A percentile compares a stretch with the other conserved stretches of the same genome.
These are phyloP conservation scores for Temnothorax rugatulus DNA, from an alignment of 2,888 invertebrate genomes.

Conservation along the genomic window DNA sequence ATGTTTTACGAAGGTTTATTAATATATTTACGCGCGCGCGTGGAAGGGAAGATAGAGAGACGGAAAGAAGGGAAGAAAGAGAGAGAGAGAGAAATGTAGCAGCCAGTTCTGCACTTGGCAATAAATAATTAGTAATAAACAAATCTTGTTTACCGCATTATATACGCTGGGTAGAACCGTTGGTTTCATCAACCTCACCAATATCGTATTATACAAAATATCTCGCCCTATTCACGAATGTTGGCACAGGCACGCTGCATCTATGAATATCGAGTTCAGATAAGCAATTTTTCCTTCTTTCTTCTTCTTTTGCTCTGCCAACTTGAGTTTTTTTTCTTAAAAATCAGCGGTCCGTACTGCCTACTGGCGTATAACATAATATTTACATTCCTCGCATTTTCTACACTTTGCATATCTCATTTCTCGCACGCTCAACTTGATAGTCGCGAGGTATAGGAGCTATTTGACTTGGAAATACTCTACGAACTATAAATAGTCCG, in stretches of 20 bases:
- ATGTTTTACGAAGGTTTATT: background rate
- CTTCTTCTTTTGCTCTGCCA: background rate
- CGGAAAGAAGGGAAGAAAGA: too few species aligned
- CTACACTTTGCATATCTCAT: slow-evolving; percentile 42
- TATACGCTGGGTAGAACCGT: background rate
- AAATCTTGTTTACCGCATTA: slow-evolving; percentile 18
- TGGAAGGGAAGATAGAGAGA: background rate
- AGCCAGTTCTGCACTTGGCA: slow-evolving; percentile 1
- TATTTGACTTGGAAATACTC: slow-evolving; percentile 45
- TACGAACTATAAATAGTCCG: slow-evolving; percentile 41
- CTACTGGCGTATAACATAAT: slow-evolving; percentile 1
- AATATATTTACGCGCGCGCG: background rate
- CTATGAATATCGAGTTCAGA: background rate
- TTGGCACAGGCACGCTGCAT: background rate
- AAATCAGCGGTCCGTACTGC: background rate
- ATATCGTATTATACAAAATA: background rate
- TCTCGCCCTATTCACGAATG: background rate
- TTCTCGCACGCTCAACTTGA: slow-evolving; percentile 34
- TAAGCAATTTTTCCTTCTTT: background rate
- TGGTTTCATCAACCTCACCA: background rate
- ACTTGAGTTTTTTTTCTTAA: background rate
- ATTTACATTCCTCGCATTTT: slow-evolving; percentile 39
- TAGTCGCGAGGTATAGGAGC: slow-evolving; percentile 11
- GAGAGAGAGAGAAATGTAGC: background rate
- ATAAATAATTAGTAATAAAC: slow-evolving; percentile 17